Evolutionary conservation across 2,797 vertebrate genomes (phyloP).

Genomic region (Salarias fasciatus): DNA sequence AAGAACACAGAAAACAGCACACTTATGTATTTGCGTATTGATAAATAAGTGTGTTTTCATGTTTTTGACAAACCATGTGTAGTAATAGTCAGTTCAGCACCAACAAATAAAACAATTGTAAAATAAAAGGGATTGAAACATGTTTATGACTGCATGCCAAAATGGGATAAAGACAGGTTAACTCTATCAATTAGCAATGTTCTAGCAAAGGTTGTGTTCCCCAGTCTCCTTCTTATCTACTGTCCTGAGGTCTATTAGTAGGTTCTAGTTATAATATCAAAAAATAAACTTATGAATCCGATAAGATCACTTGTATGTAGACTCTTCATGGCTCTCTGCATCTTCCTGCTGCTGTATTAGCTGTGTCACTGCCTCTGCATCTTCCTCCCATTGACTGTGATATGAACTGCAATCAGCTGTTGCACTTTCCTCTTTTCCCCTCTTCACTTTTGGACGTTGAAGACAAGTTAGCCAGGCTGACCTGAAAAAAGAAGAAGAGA

Average conservation of each 20-base stretch:
- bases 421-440: conserved; percentile 89
- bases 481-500: conserved; percentile 11
- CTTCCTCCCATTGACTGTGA: conserved; percentile 87
- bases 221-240: conserved; percentile 25
- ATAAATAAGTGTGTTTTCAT: conserved; percentile 10
- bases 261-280: conserved; percentile 46
- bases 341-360: conserved; percentile 89
- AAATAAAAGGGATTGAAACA: no score
- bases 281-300: conserved; percentile 71
- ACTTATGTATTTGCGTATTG: background rate
- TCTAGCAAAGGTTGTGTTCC: conserved; percentile 5
- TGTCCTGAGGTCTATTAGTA: conserved; percentile 42
- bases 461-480: conserved; percentile 44
- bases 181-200: background rate
- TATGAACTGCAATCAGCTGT: conserved; percentile 91
- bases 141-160: no score
- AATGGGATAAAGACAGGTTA: conserved; percentile 8
- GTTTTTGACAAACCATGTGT: conserved; percentile 5
- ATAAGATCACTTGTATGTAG: conserved; percentile 92
- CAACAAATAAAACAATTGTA: background rate
- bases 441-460: conserved; percentile 56
- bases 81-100: background rate
- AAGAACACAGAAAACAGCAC: no score
- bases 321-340: conserved; percentile 75
- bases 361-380: conserved; percentile 91